phyloP scores from a whole-genome alignment of 2,113 vertebrate genomes.

The Mobula birostris region DNA sequence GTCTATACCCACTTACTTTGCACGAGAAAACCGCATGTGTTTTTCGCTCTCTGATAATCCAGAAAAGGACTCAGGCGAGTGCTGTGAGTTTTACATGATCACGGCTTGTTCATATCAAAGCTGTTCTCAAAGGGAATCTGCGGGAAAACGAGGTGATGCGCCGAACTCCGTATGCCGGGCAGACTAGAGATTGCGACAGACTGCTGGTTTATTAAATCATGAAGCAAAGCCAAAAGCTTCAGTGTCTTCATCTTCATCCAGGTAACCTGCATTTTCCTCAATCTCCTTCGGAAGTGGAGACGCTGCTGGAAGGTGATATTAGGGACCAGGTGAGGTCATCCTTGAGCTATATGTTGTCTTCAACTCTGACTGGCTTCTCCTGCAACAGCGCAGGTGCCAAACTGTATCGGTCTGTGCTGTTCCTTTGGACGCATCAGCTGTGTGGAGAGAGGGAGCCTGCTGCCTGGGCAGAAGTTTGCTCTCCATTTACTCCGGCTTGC shows the following conservation, averaged over 20 bases:
- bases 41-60: background rate
- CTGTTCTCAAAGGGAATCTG: slow-evolving; percentile 52
- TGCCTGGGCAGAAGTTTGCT: no score
- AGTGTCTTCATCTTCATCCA: slow-evolving; percentile 68
- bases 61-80: slow-evolving; percentile 48
- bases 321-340: no score
- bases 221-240: slow-evolving; percentile 71
- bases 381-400: no score
- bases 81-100: slow-evolving; percentile 56
- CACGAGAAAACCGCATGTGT: background rate
- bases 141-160: slow-evolving; percentile 67
- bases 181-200: slow-evolving; percentile 55
- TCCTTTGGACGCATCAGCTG: no score
- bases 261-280: slow-evolving; percentile 47
- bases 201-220: slow-evolving; percentile 71
- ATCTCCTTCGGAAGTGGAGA: no score
- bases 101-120: slow-evolving; percentile 66
- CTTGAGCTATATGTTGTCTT: no score
- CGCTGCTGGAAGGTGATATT: no score
- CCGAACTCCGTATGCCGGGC: slow-evolving; percentile 65
- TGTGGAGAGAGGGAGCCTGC: no score
- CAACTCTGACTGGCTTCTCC: no score
- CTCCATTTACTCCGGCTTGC: no score
- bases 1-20: background rate
- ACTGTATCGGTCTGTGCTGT: no score